A percentile compares a stretch with the other conserved stretches of the same genome.
Evolutionary conservation across 2,113 vertebrate species (phyloP).

Genomic region (Halcyon senegalensis): DNA sequence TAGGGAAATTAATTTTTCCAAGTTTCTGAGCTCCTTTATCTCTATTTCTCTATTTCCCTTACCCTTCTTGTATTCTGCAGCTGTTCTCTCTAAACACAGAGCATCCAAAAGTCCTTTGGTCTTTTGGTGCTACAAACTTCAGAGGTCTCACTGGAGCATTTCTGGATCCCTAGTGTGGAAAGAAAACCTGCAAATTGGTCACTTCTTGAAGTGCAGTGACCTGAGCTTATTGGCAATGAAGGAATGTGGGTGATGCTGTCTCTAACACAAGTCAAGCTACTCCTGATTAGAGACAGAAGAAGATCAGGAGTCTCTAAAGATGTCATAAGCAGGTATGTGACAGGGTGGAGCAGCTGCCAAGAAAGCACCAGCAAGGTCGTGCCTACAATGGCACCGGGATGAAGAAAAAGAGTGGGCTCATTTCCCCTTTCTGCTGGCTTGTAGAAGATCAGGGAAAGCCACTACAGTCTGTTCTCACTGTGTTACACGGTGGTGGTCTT

Average conservation of each 20-base stretch:
- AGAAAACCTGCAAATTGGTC: background rate
- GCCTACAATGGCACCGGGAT: background rate
- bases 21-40: background rate
- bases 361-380: background rate
- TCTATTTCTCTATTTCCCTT: background rate
- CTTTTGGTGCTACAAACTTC: background rate
- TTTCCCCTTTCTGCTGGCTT: background rate
- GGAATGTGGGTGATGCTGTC: background rate
- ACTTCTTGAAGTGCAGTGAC: background rate
- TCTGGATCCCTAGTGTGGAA: background rate
- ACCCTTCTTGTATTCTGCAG: background rate
- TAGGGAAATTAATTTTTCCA: background rate
- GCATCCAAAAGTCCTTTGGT: background rate
- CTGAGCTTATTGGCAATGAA: background rate
- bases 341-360: background rate
- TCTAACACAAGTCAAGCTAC: background rate
- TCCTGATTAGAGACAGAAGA: background rate
- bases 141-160: background rate
- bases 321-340: background rate
- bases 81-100: background rate
- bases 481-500: background rate
- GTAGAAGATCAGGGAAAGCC: background rate
- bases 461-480: background rate
- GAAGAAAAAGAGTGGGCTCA: background rate
- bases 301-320: background rate